These are phyloP conservation scores for Andricus grossulariae DNA, from an alignment of 1,140 invertebrate genomes.

Conservation along the genomic window DNA sequence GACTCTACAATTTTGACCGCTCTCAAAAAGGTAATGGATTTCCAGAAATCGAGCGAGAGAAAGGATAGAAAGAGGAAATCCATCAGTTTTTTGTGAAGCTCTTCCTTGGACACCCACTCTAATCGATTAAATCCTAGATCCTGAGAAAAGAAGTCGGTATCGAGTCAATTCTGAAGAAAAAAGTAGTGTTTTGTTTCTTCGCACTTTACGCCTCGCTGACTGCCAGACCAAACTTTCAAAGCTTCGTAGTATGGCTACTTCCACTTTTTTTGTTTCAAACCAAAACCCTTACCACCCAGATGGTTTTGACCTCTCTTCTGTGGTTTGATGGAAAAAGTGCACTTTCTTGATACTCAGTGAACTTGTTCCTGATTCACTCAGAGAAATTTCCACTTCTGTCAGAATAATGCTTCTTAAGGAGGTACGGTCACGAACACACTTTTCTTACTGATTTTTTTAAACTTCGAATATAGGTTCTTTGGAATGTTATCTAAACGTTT, in stretches of 20 bases:
- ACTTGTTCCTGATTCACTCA: background rate
- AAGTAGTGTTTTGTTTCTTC: background rate
- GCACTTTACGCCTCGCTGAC: slow-evolving; percentile 7
- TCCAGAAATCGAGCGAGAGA: no score
- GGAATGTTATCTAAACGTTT: no score
- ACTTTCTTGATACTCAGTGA: background rate
- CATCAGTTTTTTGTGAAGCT: background rate
- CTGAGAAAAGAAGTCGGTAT: background rate
- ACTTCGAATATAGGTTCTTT: no score
- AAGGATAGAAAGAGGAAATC: background rate
- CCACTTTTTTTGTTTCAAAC: background rate
- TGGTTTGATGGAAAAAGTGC: background rate
- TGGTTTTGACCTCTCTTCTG: background rate
- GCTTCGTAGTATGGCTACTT: background rate
- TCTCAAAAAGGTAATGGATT: no score
- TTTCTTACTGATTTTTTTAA: no score
- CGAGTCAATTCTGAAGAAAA: slow-evolving; percentile 13
- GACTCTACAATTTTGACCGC: no score
- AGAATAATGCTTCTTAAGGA: no score
- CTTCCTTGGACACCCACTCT: background rate
- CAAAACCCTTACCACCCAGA: slow-evolving; percentile 3
- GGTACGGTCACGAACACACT: no score
- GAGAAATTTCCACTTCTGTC: no score
- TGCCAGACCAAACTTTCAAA: slow-evolving; percentile 21
- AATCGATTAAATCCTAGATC: slow-evolving; percentile 7